Conservation (phyloP, 2,888 invertebrate species). For the Operophtera brumata region DNA sequence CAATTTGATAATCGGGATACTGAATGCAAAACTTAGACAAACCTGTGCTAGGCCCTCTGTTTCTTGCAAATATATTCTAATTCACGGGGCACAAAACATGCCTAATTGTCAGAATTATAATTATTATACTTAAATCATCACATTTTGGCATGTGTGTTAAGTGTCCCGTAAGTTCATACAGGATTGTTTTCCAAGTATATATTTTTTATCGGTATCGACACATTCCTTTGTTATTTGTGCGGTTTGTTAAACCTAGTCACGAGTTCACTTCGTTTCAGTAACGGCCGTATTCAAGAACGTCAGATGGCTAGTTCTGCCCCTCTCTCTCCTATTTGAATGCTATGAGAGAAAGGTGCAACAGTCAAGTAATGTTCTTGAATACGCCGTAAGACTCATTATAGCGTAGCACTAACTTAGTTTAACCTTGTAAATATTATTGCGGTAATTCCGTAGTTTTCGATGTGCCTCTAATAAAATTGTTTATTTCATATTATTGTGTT, state of each 20-base stretch:
- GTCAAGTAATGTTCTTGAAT: constrained; percentile 8
- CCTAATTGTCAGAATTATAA: too few species aligned
- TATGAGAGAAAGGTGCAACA: neutral
- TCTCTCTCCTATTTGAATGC: neutral
- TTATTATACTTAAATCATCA: too few species aligned
- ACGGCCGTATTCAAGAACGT: constrained; percentile 16
- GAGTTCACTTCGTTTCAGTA: constrained; percentile 47
- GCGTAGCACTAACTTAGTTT: constrained; percentile 47
- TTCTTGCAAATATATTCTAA: too few species aligned
- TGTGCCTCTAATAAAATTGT: constrained; percentile 76
- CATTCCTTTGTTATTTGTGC: constrained; percentile 42
- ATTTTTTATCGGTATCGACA: constrained; percentile 39
- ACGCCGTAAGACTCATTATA: constrained; percentile 36
- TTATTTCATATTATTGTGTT: constrained; percentile 51
- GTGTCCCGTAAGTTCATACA: neutral
- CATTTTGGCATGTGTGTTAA: too few species aligned
- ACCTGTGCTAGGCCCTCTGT: too few species aligned
- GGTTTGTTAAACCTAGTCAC: constrained; percentile 58
- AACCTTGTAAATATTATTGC: constrained; percentile 50
- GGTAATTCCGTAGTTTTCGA: constrained; percentile 55
- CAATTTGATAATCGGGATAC: too few species aligned
- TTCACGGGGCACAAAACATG: too few species aligned
- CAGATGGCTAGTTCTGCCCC: neutral
- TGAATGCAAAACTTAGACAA: too few species aligned
- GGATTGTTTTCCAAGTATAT: constrained; percentile 30